Base-by-base conservation (phyloP, 2,888 invertebrate genomes). In the Thymelicus sylvestris region DNA sequence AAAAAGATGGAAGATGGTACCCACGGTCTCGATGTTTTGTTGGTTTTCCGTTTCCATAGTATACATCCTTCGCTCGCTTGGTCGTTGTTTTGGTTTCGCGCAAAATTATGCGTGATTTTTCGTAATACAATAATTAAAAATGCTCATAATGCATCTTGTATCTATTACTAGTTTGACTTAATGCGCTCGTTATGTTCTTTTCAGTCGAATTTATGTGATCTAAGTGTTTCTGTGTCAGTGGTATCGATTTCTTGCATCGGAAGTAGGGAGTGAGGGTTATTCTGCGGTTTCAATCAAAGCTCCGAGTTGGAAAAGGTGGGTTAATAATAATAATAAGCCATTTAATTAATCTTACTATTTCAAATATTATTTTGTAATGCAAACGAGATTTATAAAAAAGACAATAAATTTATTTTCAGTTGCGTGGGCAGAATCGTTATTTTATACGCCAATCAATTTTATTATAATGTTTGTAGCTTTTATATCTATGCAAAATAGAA, bases 11-110 rank as follows among this genome's bases (percentile, higher is more conserved):
- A 66, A 44, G 38, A 59, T 15, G 13, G 12, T 57, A 57, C 41
- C 47, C 66, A 52, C 12, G 44, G 44, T 66, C 62, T 66, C 44
- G 70, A 19, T 62, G 55, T 24, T 65, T 71, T 71, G 75, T 75
- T 75, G 71, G 71, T 72, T 66, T 72, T 50, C 55, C 55, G 62
- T 66, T 65, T 60, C 52, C 48, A 67, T 67, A 50, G 52, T 64
- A 62, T 60, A 64, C 71, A 31, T 15, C 4, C 74, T 75, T 73
- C 63, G 70, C 31, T 73, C 63, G 70, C 41, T 72, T 72, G 74
- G 70, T 69, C 63, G 73, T 72, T 78, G 80, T 79, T 79, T 77
- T 77, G 77, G 75, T 76, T 73, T 76, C 77, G 74, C 67, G 55
- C 72, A 69, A 73, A 73, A 72, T 59, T 59, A 61, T 62, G 66